Evolutionary conservation across 2,888 invertebrate genomes (phyloP).

Genomic region (Teleiodes luculella): DNA sequence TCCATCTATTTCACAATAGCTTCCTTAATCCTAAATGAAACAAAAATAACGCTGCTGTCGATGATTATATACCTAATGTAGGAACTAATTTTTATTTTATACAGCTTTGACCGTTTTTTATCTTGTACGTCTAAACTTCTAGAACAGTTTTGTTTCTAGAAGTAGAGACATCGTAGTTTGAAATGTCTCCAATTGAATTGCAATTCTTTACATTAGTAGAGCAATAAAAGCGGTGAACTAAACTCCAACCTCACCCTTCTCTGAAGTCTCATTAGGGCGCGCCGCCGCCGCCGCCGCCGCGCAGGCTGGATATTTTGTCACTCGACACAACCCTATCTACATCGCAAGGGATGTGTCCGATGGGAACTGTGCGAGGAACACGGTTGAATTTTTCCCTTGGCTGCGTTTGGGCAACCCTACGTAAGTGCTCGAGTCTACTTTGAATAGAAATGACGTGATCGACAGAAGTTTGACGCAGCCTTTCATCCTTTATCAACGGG

Average conservation of each 20-base stretch:
- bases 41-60: too few relatives aligned
- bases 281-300: slow-evolving; percentile 23
- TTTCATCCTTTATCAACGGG: slow-evolving; percentile 44
- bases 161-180: slow-evolving; percentile 12
- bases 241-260: not conserved
- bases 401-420: slow-evolving; percentile 39
- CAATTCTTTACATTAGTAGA: slow-evolving; percentile 14
- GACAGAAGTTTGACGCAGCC: slow-evolving; percentile 51
- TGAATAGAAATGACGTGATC: slow-evolving; percentile 64
- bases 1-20: too few relatives aligned
- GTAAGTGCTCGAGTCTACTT: slow-evolving; percentile 44
- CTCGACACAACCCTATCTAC: slow-evolving; percentile 42
- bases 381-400: slow-evolving; percentile 27
- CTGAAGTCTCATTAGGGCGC: slow-evolving; percentile 6
- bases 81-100: too few relatives aligned
- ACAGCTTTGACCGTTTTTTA: too few relatives aligned
- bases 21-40: too few relatives aligned
- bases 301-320: slow-evolving; percentile 34
- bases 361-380: slow-evolving; percentile 32
- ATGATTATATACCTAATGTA: too few relatives aligned
- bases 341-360: slow-evolving; percentile 47
- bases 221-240: slow-evolving; percentile 4
- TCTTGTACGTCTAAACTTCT: too few relatives aligned
- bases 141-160: too few relatives aligned
- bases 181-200: slow-evolving; percentile 9